These are phyloP conservation scores for Gambusia holbrooki DNA, from an alignment of 2,113 vertebrate species.

Conservation along the genomic window DNA sequence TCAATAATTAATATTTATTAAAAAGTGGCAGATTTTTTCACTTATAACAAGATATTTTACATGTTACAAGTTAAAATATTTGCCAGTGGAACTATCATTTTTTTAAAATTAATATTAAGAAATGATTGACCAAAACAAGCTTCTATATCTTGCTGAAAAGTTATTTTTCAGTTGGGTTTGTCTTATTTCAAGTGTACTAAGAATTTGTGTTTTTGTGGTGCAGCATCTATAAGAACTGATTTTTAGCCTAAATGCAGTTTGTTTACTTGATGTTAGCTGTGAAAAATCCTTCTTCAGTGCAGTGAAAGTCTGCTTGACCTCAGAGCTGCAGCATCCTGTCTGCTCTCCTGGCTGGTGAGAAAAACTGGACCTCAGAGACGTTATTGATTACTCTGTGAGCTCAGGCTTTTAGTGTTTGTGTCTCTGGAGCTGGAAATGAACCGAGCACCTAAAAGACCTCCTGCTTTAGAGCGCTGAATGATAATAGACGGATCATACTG, in stretches of 20 bases:
- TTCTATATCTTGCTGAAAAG: too few species aligned
- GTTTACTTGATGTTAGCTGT: neutral
- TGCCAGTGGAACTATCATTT: too few species aligned
- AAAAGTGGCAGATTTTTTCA: too few species aligned
- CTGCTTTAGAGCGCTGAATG: neutral
- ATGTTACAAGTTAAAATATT: too few species aligned
- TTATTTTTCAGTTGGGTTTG: too few species aligned
- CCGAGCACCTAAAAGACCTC: neutral
- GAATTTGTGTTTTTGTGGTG: too few species aligned
- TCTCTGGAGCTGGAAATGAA: conserved; percentile 1
- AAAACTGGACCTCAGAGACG: neutral
- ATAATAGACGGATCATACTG: neutral
- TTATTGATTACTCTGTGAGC: conserved; percentile 4
- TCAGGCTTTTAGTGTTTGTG: neutral
- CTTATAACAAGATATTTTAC: too few species aligned
- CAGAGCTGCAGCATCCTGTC: neutral
- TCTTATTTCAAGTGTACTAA: too few species aligned
- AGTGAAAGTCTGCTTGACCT: neutral
- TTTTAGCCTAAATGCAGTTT: neutral
- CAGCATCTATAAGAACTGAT: neutral
- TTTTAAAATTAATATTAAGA: too few species aligned
- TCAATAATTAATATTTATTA: too few species aligned
- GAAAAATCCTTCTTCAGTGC: neutral
- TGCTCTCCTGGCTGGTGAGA: neutral
- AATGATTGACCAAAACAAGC: too few species aligned